phyloP scores from a whole-genome alignment of 35 echinoderm and acorn worm species.

The Ophiothrix spiculata region DNA sequence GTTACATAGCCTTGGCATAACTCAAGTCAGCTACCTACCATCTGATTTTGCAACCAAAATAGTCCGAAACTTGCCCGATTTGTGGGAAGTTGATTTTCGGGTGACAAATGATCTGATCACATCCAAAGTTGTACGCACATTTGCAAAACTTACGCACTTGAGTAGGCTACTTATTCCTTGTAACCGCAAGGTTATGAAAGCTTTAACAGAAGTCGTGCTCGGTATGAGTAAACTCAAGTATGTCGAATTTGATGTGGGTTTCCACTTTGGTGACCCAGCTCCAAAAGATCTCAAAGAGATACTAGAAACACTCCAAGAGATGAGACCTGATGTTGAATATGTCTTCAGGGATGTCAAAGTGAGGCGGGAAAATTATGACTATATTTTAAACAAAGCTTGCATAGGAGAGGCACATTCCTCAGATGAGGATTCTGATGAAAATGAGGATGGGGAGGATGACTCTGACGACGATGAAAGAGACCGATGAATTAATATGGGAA shows the following conservation, averaged over 20 bases:
- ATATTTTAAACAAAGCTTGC: neutral
- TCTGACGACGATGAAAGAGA: neutral
- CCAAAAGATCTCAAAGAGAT: neutral
- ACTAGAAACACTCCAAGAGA: neutral
- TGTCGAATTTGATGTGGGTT: neutral
- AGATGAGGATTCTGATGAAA: neutral
- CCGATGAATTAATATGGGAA: too few species aligned
- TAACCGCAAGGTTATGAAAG: neutral
- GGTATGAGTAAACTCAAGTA: neutral
- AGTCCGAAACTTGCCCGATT: neutral
- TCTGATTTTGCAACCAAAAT: neutral
- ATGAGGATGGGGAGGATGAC: neutral
- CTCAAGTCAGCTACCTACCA: neutral
- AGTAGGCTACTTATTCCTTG: neutral
- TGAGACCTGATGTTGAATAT: neutral
- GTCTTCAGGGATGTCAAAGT: neutral
- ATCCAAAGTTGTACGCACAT: neutral
- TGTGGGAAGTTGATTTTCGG: neutral
- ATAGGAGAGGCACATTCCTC: neutral
- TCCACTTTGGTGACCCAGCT: neutral
- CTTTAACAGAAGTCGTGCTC: neutral
- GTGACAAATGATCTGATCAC: neutral
- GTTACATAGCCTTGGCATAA: neutral
- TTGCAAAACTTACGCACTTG: neutral
- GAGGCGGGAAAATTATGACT: neutral